Conservation (phyloP, 2,797 vertebrate species). For the Phaenicophaeus curvirostris region DNA sequence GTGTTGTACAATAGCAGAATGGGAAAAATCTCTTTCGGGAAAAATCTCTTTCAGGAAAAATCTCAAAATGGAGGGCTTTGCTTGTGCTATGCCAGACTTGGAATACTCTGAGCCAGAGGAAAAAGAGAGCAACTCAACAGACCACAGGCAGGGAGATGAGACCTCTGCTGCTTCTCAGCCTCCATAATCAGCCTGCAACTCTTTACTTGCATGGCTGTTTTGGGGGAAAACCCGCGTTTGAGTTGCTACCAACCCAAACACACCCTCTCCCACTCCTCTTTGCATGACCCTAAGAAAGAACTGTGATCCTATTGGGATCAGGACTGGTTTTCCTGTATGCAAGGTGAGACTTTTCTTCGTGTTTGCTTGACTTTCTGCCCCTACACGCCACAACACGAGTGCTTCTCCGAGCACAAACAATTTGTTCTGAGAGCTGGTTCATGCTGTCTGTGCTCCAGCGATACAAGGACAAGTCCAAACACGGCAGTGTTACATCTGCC, state of each 20-base stretch:
- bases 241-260: not conserved
- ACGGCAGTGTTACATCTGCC: accelerated
- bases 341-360: not conserved
- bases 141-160: not conserved
- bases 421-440: not conserved
- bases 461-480: not conserved
- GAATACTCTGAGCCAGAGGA: accelerated
- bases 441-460: accelerated
- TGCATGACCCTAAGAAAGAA: not conserved
- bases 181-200: not conserved
- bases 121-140: not conserved
- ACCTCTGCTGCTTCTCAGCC: not conserved
- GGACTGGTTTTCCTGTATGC: not conserved
- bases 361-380: not conserved
- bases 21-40: not conserved
- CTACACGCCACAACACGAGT: accelerated
- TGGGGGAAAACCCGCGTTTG: accelerated
- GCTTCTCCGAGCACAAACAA: accelerated
- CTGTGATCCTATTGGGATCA: not conserved
- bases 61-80: not conserved
- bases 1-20: accelerated
- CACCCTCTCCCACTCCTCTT: not conserved
- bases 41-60: not conserved
- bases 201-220: not conserved
- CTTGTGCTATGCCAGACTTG: not conserved